These are phyloP conservation scores for Tetropium fuscum DNA, from an alignment of 2,888 invertebrate species.

Conservation along the genomic window DNA sequence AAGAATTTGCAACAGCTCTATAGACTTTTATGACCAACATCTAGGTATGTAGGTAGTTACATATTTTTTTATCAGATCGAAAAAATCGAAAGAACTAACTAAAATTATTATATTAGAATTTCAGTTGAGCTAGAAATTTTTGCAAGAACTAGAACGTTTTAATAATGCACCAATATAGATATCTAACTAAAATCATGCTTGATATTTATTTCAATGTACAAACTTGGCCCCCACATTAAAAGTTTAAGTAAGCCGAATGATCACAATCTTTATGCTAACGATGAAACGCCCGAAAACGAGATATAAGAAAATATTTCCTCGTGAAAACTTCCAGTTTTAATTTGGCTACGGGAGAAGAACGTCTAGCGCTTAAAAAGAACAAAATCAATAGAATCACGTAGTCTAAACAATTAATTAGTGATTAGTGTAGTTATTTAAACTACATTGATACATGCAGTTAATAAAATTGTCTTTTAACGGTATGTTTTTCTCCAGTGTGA, in stretches of 20 bases:
- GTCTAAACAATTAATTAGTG: not conserved
- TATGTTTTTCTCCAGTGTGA: conserved; percentile 45
- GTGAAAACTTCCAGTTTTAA: conserved; percentile 63
- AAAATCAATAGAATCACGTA: conserved; percentile 42
- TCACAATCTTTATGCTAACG: conserved; percentile 52
- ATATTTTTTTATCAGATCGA: too few species aligned
- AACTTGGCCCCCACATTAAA: conserved; percentile 4
- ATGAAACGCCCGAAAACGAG: conserved; percentile 49
- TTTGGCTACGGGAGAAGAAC: conserved; percentile 57
- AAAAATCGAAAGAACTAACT: too few species aligned
- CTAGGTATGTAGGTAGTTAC: too few species aligned
- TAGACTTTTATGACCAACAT: too few species aligned
- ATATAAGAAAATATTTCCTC: conserved; percentile 60
- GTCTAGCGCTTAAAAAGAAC: conserved; percentile 44
- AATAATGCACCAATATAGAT: too few species aligned
- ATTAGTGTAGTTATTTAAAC: not conserved
- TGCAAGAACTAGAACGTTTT: too few species aligned
- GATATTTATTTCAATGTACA: too few species aligned
- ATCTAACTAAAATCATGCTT: too few species aligned
- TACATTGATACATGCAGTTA: not conserved
- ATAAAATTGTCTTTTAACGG: not conserved
- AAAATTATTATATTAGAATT: too few species aligned
- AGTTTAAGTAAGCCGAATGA: conserved; percentile 10
- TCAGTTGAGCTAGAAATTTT: too few species aligned
- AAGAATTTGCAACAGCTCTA: too few species aligned